Evolutionary conservation across 1,140 invertebrate species (phyloP).

Genomic region (Drosophila varians): DNA sequence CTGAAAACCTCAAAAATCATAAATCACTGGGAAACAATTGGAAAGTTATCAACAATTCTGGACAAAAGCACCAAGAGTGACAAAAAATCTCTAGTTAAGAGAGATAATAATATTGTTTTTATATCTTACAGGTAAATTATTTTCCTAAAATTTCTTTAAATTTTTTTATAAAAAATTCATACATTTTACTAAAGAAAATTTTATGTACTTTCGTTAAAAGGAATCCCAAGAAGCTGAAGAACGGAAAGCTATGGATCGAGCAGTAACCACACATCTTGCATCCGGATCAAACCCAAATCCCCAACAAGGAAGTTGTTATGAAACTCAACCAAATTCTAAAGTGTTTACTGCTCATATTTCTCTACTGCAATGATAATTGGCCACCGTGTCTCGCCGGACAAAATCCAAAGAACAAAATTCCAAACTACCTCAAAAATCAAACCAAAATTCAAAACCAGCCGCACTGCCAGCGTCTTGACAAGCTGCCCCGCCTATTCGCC

Average conservation of each 20-base stretch:
- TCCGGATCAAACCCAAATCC: slow-evolving; percentile 18
- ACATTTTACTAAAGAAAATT: background rate
- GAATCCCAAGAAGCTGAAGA: slow-evolving; percentile 47
- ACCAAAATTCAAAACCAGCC: slow-evolving; percentile 31
- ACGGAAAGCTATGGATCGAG: slow-evolving; percentile 61
- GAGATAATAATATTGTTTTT: slow-evolving; percentile 74
- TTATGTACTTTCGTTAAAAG: slow-evolving; percentile 6
- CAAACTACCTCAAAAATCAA: slow-evolving; percentile 29
- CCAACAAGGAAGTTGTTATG: slow-evolving; percentile 68
- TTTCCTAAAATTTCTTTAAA: background rate
- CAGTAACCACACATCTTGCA: slow-evolving; percentile 34
- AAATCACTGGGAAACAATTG: slow-evolving; percentile 50
- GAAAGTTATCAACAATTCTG: slow-evolving; percentile 57
- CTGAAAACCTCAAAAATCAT: slow-evolving; percentile 27
- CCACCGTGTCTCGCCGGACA: slow-evolving; percentile 11
- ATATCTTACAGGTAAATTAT: slow-evolving; percentile 72
- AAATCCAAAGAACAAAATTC: slow-evolving; percentile 17
- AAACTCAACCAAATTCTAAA: slow-evolving; percentile 77
- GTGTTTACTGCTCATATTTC: slow-evolving; percentile 71
- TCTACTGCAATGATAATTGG: slow-evolving; percentile 64
- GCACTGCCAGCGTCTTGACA: slow-evolving; percentile 48
- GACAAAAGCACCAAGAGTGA: slow-evolving; percentile 24
- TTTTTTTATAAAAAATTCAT: too few species aligned
- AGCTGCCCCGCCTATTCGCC: slow-evolving; percentile 20
- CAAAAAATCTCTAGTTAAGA: slow-evolving; percentile 48